phyloP scores from a whole-genome alignment of 2,888 invertebrate species.

The Cerastis leucographa region DNA sequence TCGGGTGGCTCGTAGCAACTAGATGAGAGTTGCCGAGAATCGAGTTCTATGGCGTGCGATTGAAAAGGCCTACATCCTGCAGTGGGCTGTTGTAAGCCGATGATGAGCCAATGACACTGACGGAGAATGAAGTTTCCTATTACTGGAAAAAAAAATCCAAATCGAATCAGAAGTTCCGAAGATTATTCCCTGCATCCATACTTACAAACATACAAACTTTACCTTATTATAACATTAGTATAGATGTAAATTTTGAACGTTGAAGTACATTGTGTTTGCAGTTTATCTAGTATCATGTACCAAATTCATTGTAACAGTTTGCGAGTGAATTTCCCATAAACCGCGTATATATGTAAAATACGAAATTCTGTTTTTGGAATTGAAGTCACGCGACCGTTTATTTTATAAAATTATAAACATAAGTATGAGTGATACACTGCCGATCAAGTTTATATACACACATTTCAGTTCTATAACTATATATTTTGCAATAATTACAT shows the following conservation, averaged over 20 bases:
- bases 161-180: background rate
- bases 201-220: background rate
- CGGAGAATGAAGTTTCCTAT: too few species aligned
- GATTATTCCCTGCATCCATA: background rate
- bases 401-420: background rate
- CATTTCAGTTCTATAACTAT: background rate
- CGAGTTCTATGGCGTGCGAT: too few species aligned
- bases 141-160: too few species aligned
- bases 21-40: too few species aligned
- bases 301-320: background rate
- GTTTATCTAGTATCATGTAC: background rate
- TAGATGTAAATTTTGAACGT: background rate
- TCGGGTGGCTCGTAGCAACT: too few species aligned
- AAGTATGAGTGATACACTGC: background rate
- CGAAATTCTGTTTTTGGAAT: background rate
- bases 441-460: background rate
- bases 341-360: background rate
- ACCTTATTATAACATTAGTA: background rate
- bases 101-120: background rate
- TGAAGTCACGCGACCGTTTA: background rate
- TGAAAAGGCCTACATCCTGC: too few species aligned
- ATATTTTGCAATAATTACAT: constrained; percentile 9
- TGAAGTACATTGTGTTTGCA: background rate
- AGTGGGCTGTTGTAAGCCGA: too few species aligned
- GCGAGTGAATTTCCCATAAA: background rate